Percentiles rank a stretch among this genome's conserved stretches.
These are phyloP conservation scores for Drosophila koepferae DNA, from an alignment of 2,888 invertebrate genomes.

Conservation along the genomic window DNA sequence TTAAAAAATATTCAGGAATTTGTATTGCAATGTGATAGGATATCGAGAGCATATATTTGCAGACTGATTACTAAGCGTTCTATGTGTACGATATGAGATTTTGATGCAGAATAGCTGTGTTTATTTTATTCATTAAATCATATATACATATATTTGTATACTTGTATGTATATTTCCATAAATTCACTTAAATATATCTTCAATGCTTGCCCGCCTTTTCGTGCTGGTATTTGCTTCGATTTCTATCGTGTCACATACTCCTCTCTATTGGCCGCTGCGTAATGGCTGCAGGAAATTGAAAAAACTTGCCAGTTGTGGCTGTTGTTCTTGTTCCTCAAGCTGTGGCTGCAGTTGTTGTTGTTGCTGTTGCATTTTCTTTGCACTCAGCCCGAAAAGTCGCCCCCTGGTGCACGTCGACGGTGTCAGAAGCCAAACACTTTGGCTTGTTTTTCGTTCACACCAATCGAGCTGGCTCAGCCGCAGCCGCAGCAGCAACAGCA, in stretches of 20 bases:
- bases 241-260: slow-evolving; percentile 1
- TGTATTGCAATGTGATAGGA: too few species aligned
- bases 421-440: slow-evolving; percentile 69
- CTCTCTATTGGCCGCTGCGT: slow-evolving; percentile 40
- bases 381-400: slow-evolving; percentile 6
- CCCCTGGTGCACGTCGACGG: slow-evolving; percentile 10
- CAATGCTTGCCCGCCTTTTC: not conserved
- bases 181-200: not conserved
- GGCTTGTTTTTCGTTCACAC: slow-evolving; percentile 38
- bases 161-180: not conserved
- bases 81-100: too few species aligned
- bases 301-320: slow-evolving; percentile 58
- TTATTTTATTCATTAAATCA: too few species aligned
- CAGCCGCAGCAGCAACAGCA: not conserved
- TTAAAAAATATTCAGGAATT: too few species aligned
- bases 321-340: slow-evolving; percentile 33
- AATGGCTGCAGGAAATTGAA: slow-evolving; percentile 79
- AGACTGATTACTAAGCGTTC: too few species aligned
- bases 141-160: too few species aligned
- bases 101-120: too few species aligned
- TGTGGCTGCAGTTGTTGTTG: not conserved
- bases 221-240: not conserved
- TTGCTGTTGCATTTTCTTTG: slow-evolving; percentile 33
- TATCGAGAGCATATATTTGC: too few species aligned
- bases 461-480: slow-evolving; percentile 7